Conservation (phyloP, 1,140 invertebrate species). For the Hydropsyche tenuis region DNA sequence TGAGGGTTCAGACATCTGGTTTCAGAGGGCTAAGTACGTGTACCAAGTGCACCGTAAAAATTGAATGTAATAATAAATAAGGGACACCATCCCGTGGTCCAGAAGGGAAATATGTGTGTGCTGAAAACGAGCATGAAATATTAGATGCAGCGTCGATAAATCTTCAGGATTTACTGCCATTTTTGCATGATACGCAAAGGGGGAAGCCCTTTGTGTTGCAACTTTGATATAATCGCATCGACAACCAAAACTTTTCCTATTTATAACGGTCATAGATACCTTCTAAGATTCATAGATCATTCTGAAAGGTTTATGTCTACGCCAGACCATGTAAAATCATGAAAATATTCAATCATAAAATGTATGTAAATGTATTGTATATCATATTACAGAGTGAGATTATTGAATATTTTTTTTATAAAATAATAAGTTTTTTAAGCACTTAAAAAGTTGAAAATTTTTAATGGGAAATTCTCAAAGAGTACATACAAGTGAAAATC, state of each 20-base stretch:
- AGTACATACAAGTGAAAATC: no score
- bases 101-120: constrained; percentile 27
- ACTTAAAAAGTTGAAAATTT: no score
- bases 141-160: constrained; percentile 42
- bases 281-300: neutral
- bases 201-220: neutral
- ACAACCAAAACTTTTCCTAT: neutral
- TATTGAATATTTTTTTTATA: no score
- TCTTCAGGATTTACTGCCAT: constrained; percentile 34
- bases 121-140: constrained; percentile 43
- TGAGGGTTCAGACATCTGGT: neutral
- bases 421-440: no score
- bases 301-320: no score
- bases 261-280: neutral
- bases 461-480: no score
- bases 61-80: constrained; percentile 40
- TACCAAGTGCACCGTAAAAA: constrained; percentile 26
- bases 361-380: no score
- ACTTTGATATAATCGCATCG: neutral
- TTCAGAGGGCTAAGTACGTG: neutral
- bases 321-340: no score
- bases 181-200: constrained; percentile 20
- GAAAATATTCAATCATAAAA: no score
- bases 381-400: no score
- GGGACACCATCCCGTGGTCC: neutral